phyloP scores from a whole-genome alignment of 2,888 invertebrate species.

The Dryocosmus kuriphilus region DNA sequence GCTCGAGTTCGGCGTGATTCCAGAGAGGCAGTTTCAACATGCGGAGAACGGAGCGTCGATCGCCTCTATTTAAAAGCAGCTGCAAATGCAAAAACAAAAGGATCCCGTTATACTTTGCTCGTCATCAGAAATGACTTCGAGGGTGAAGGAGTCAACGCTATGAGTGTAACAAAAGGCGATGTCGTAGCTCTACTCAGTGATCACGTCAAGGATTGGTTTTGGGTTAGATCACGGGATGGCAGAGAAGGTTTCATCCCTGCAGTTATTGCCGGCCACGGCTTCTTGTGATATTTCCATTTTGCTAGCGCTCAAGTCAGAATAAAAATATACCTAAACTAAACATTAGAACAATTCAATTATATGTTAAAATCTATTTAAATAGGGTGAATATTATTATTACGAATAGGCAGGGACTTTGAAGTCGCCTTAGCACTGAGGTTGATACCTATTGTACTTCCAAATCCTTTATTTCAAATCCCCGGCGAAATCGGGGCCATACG shows the following conservation, averaged over 20 bases:
- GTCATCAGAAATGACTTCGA: constrained; percentile 85
- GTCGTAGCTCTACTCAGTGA: constrained; percentile 85
- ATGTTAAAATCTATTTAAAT: not conserved
- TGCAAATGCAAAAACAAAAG: constrained; percentile 71
- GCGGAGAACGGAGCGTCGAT: constrained; percentile 87
- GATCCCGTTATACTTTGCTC: constrained; percentile 84
- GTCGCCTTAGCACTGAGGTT: too few species aligned
- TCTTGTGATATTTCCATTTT: constrained; percentile 20
- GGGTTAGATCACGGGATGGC: constrained; percentile 85
- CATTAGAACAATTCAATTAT: constrained; percentile 1
- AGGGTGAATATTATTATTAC: too few species aligned
- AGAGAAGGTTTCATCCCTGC: constrained; percentile 88
- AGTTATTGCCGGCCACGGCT: constrained; percentile 85
- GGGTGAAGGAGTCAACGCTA: constrained; percentile 80
- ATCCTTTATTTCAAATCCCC: too few species aligned
- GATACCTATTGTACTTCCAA: too few species aligned
- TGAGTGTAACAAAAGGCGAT: constrained; percentile 85
- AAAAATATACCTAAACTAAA: not conserved
- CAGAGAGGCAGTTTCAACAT: constrained; percentile 76
- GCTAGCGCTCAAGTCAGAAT: not conserved
- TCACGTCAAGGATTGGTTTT: constrained; percentile 86
- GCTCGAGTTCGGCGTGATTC: constrained; percentile 65
- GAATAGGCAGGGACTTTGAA: too few species aligned
- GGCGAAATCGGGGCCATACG: too few species aligned
- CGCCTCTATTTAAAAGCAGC: constrained; percentile 83